A percentile compares a stretch with the other conserved stretches of the same genome.
Conservation (phyloP, 2,797 vertebrate species). For the Novumbra hubbsi region DNA sequence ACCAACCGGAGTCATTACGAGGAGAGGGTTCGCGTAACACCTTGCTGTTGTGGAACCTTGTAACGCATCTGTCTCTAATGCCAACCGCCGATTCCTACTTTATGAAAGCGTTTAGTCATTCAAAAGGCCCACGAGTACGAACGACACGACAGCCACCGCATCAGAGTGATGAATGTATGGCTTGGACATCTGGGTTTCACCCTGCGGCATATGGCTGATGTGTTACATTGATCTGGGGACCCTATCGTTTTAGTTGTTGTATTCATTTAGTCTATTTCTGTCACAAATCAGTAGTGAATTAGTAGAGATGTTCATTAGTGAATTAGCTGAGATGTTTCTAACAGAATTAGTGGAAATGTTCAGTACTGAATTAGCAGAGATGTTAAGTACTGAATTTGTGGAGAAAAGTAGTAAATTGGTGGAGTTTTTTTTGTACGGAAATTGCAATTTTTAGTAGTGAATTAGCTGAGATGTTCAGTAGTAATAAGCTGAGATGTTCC, state of each 20-base stretch:
- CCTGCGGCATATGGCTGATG: neutral
- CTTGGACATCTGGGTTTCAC: neutral
- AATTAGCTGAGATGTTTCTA: no score
- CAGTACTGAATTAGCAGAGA: no score
- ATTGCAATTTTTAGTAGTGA: no score
- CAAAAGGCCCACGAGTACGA: neutral
- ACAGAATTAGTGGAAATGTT: no score
- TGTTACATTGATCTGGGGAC: neutral
- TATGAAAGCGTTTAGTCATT: neutral
- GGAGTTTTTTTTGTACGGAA: no score
- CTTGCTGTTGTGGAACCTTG: neutral
- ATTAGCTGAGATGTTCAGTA: no score
- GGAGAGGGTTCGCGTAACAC: neutral
- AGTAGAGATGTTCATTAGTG: no score
- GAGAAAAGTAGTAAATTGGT: no score
- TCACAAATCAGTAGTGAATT: neutral
- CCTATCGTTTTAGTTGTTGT: neutral
- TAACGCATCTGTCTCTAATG: neutral
- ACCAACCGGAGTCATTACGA: neutral
- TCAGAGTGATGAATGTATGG: neutral
- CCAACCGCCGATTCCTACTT: neutral
- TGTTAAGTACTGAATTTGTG: no score
- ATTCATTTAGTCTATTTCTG: neutral
- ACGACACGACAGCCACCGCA: neutral
- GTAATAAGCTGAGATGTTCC: no score